Base-by-base conservation (phyloP, 2,113 vertebrate genomes). In the Epinephelus lanceolatus region DNA sequence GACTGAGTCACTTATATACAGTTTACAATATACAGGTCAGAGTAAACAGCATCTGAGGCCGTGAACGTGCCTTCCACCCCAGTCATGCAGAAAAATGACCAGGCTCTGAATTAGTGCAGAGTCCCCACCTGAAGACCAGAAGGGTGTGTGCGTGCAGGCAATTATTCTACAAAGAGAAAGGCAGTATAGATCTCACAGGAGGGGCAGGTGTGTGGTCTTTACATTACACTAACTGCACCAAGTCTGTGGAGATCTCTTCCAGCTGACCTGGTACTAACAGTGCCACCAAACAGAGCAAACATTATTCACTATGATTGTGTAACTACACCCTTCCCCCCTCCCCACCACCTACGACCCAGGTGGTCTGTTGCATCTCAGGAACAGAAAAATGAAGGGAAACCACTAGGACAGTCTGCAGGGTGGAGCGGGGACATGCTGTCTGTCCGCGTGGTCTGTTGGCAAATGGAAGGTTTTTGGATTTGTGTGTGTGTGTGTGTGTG, bases 251-350 rank as follows among this genome's bases (percentile, higher is more conserved):
- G 66, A 70, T 81, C 21, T 81, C 11, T 85, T 85, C 69, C 68
- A 70, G 45, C 47, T 86, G 82, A 86, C 84, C 83, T 74, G 65
- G 33, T 42, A 76, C 33, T n/a, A 83, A 77, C 42, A 23, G 47
- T 47, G 69, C 18, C 76, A 78, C 79, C 47, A 86, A 88, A 76
- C 23, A 71, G 49, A 76, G 51, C 62, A 71, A 79, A 80, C 25
- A 60, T 56, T 66, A 72, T 60, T 81, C 65, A 72, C 21, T 45
- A 61, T 51, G 15, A 68, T 59, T 76, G 49, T 19, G 5, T 80
- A 68, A 81, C 6, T 12, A 15, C 25, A 2, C 30, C 33, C 9
- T 30, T 5, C 33, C 33, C 33, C 33, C 33, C 33, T 7, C 27
- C 40, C 57, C 27, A 23, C 57, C 15, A 53, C 66, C 2, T 14